Base-by-base conservation (phyloP, 2,797 vertebrate species). In the Gymnoscopelus braueri region DNA sequence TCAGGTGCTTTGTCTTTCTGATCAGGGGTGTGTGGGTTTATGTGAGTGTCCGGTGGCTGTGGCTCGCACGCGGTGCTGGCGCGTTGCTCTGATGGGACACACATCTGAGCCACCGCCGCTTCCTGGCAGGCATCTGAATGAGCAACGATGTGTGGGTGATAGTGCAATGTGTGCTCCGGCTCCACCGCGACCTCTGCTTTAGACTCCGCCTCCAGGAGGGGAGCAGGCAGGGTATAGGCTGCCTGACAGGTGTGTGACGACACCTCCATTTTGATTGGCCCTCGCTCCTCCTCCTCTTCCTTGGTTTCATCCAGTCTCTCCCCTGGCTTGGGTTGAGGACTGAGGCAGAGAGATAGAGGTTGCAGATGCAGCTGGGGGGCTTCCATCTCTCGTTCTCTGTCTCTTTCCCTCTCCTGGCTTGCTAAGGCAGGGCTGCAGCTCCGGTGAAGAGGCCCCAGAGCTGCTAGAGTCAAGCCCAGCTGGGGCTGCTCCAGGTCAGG, bases 401-500 rank as follows among this genome's bases (percentile, higher is more conserved):
- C 69, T 10, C n/a, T 58, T 52, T 80, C 84, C 5, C 86, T 62
- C 84, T 93, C 62, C 76, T 80, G 55, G 78, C 74, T 0, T 81
- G 84, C 63, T 71, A 59, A 0, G 65, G 65, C 51, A 54, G 87
- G 2, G 84, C 87, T 50, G 7, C 84, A 49, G 29, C 84, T 76
- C 60, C 86, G 80, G 44, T 80, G 90, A 2, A 93, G 83, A 1
- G 90, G 79, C 52, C 77, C 86, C 51, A 93, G 78, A 26, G 88
- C 80, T 47, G 90, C 84, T 23, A 89, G 79, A 0, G 84, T 89
- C 74, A 92, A 59, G 60, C 79, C 78, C 0, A 90, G 82, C 0
- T 82, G 87, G 63, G 75, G 86, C 35, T 92, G 93, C 3, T 95
- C 95, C 69, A 93, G 65, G 13, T 91, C 92, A 1, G 94, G 92